Percentiles rank a stretch among this genome's conserved stretches.
phyloP scores from a whole-genome alignment of 2,113 vertebrate species.

The Andinoacara biseriatus region DNA sequence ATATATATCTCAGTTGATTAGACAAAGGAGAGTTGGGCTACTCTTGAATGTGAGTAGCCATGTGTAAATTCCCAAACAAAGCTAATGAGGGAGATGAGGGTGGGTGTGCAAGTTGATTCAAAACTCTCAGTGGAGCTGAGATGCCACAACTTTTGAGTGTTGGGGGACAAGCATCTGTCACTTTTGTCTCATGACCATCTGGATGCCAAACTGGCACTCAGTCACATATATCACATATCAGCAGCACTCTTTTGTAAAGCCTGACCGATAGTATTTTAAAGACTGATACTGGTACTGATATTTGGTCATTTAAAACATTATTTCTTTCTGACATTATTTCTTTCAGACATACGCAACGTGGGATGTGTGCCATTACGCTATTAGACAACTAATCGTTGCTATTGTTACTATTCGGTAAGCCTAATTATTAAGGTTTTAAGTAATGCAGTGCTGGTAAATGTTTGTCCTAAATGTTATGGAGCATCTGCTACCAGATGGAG shows the following conservation, averaged over 20 bases:
- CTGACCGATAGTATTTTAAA: background rate
- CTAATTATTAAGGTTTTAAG: too few species aligned
- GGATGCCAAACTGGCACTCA: conserved; percentile 35
- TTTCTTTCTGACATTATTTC: too few species aligned
- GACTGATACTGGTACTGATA: conserved; percentile 2
- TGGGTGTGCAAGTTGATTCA: conserved; percentile 37
- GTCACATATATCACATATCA: background rate
- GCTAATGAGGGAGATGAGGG: conserved; percentile 59
- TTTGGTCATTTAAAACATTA: background rate
- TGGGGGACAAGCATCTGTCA: conserved; percentile 64
- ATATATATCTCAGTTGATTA: conserved; percentile 40
- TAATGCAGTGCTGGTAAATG: too few species aligned
- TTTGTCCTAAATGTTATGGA: too few species aligned
- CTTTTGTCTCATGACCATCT: conserved; percentile 57
- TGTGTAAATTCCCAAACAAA: conserved; percentile 54
- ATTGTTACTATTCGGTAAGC: too few species aligned
- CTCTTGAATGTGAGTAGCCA: conserved; percentile 53
- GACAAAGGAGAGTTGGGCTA: conserved; percentile 13
- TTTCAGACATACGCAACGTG: too few species aligned
- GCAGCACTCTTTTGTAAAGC: background rate
- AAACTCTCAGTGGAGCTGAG: conserved; percentile 50
- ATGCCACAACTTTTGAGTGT: conserved; percentile 40
- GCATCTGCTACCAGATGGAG: too few species aligned
- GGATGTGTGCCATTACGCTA: too few species aligned
- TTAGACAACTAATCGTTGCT: too few species aligned